phyloP scores from a whole-genome alignment of 2,797 vertebrate species.

The Vespertilio murinus region DNA sequence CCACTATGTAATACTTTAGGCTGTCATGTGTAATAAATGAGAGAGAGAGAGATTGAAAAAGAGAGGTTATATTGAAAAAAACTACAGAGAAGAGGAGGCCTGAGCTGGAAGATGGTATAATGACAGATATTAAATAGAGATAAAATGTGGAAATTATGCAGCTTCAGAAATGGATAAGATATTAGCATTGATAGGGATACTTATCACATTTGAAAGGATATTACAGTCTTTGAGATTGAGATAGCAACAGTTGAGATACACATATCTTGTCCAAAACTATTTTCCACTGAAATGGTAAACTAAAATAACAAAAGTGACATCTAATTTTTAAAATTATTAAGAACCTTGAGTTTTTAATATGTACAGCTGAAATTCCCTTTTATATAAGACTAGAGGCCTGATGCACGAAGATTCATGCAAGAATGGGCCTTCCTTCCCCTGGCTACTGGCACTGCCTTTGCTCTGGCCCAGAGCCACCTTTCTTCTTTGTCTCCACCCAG shows the following conservation, averaged over 20 bases:
- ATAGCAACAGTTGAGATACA: not conserved
- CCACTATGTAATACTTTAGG: not conserved
- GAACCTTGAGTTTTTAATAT: not conserved
- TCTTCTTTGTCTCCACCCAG: no score
- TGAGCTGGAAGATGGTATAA: not conserved
- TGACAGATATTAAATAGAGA: not conserved
- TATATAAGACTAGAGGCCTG: not conserved
- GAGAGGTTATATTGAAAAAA: constrained; percentile 1
- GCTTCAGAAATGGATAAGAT: not conserved
- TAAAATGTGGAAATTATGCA: not conserved
- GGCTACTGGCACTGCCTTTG: no score
- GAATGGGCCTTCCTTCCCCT: not conserved
- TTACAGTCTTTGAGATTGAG: not conserved
- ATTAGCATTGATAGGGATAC: not conserved
- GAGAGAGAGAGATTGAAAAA: not conserved
- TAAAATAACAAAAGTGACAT: not conserved
- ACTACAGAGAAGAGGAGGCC: not conserved
- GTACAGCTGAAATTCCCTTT: not conserved
- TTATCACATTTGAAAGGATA: not conserved
- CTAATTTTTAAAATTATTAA: not conserved
- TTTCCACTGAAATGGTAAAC: not conserved
- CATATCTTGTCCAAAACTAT: not conserved
- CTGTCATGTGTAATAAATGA: not conserved
- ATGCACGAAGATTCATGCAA: not conserved
- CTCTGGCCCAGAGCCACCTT: no score